These are phyloP conservation scores for Sturnira hondurensis DNA, from an alignment of 2,113 vertebrate species.

Conservation along the genomic window DNA sequence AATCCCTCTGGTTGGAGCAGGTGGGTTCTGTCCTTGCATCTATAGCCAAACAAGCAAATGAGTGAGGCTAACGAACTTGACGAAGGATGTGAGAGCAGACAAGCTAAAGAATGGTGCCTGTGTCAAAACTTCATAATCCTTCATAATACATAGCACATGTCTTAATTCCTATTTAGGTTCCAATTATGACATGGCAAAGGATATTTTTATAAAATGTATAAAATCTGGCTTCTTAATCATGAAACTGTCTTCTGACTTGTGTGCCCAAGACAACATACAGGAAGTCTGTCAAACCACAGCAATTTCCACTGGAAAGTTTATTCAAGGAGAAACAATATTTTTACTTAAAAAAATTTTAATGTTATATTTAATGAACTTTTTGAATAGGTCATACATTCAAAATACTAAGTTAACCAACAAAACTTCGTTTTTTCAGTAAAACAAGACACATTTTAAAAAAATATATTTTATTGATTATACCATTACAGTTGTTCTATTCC, in stretches of 20 bases:
- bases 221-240: background rate
- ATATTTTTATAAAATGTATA: conserved; percentile 23
- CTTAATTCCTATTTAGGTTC: background rate
- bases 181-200: conserved; percentile 27
- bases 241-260: background rate
- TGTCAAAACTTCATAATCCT: background rate
- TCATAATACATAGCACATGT: background rate
- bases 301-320: conserved; percentile 34
- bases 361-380: conserved; percentile 1
- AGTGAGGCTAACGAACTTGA: conserved; percentile 14
- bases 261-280: background rate
- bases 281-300: conserved; percentile 2
- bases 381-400: background rate
- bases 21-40: conserved; percentile 94
- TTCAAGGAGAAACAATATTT: background rate
- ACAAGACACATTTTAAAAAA: too few relatives aligned
- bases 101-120: background rate
- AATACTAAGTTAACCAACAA: background rate
- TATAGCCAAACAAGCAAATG: conserved; percentile 68
- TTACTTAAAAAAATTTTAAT: background rate
- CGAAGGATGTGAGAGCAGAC: background rate
- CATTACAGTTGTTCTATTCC: too few relatives aligned
- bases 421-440: too few relatives aligned
- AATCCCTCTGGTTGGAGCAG: conserved; percentile 85
- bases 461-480: too few relatives aligned